Base-by-base conservation (phyloP, 2,888 invertebrate genomes). In the Pollenia amentaria region DNA sequence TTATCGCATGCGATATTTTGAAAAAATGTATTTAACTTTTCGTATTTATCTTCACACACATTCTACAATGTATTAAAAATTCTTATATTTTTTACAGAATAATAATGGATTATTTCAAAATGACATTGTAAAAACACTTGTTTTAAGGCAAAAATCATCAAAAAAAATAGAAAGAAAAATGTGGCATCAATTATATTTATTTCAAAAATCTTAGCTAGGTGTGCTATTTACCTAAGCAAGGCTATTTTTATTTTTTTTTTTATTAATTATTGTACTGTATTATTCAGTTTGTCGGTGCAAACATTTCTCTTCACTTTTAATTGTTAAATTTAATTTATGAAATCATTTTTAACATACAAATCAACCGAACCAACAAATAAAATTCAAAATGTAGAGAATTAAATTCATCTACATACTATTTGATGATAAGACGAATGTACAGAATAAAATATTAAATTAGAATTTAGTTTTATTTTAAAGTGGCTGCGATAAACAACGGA, bases 401-500 rank as follows among this genome's bases (percentile, higher is more conserved):
- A 48, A 16, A 9, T n/a, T 38, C 40, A n/a, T 44, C 9, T 53
- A 14, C 42, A 53, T 21, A 51, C 4, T 42, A 44, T 67, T 16
- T 60, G 14, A 48, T 70, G 76, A 82, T 82, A 82, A 82, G 76
- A 8, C 12, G 14, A 55, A 14, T 29, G 62, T 46, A 60, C 40
- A 46, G 73, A 73, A 79, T 73, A n/a, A 38, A 14, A 40, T 38
- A 18, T 60, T 64, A 46, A 67, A 48, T 73, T 75, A 44, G 67
- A 84, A 79, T 73, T 82, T 67, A 84, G 84, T 84, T 73, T 73
- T 46, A 73, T 21, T 84, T 73, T n/a, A n/a, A 62, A 67, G 69
- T 57, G 60, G 40, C 60, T 16, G 12, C 73, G 64, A 18, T 78
- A 55, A 72, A 84, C 78, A 84, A 65, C 84, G 11, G 40, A 69